A percentile compares a stretch with the other conserved stretches of the same genome.
Evolutionary conservation across 1,140 invertebrate species (phyloP).

Genomic region (Lasaia peninsularis): DNA sequence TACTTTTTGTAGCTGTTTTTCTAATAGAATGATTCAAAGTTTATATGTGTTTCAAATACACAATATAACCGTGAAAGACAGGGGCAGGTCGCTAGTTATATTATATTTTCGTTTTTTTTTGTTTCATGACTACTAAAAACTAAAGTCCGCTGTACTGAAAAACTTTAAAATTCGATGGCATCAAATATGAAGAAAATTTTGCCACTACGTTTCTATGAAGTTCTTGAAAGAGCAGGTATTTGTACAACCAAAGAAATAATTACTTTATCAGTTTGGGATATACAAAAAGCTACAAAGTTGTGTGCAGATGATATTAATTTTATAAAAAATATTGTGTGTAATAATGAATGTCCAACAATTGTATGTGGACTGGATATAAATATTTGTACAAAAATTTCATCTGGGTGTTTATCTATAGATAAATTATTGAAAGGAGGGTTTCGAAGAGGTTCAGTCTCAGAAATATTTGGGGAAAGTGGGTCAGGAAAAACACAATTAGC

Average conservation of each 20-base stretch:
- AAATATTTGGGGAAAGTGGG: conserved; percentile 90
- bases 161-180: too few relatives aligned
- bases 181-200: conserved; percentile 31
- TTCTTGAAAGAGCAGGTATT: conserved; percentile 49
- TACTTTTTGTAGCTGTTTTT: too few relatives aligned
- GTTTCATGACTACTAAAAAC: too few relatives aligned
- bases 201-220: conserved; percentile 46
- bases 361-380: conserved; percentile 29
- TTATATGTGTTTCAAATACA: too few relatives aligned
- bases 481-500: conserved; percentile 92
- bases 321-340: conserved; percentile 48
- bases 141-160: too few relatives aligned
- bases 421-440: conserved; percentile 84
- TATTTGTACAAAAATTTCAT: conserved; percentile 58
- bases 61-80: too few relatives aligned
- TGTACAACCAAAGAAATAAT: conserved; percentile 49
- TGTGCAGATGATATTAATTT: conserved; percentile 41
- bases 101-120: too few relatives aligned
- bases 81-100: too few relatives aligned
- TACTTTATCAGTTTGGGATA: conserved; percentile 48
- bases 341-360: conserved; percentile 31
- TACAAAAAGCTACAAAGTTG: conserved; percentile 56
- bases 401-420: conserved; percentile 82
- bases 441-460: conserved; percentile 84
- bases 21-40: too few relatives aligned